phyloP scores from a whole-genome alignment of 2,797 vertebrate species.

The Diplodus puntazzo region DNA sequence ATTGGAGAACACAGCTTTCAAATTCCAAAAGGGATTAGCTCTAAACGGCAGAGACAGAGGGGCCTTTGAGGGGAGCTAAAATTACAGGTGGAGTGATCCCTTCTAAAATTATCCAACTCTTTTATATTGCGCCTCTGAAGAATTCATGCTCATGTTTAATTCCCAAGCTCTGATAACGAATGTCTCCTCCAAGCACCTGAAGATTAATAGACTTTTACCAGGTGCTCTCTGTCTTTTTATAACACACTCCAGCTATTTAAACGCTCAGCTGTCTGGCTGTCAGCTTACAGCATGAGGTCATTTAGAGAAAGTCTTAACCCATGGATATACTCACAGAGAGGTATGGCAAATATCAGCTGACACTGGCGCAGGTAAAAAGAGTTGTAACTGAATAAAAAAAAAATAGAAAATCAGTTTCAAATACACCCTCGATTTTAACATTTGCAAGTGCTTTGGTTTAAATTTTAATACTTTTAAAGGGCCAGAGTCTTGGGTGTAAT shows the following conservation, averaged over 20 bases:
- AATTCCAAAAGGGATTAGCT: constrained; percentile 80
- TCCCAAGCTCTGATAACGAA: constrained; percentile 87
- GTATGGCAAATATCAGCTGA: constrained; percentile 33
- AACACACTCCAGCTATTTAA: constrained; percentile 85
- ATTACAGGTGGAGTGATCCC: constrained; percentile 89
- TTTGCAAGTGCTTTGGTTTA: not conserved
- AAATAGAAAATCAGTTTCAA: not conserved
- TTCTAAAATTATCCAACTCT: constrained; percentile 91
- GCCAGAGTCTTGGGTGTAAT: too few species aligned
- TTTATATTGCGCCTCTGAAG: constrained; percentile 87
- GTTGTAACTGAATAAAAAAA: not conserved
- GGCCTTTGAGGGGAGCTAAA: constrained; percentile 85
- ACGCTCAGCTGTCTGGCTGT: constrained; percentile 78
- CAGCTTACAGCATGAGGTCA: constrained; percentile 71
- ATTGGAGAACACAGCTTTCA: constrained; percentile 80
- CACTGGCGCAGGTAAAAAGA: constrained; percentile 7
- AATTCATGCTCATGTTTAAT: constrained; percentile 91
- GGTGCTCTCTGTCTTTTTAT: constrained; percentile 85
- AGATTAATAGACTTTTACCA: constrained; percentile 87
- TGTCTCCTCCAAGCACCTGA: constrained; percentile 85
- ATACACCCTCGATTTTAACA: not conserved
- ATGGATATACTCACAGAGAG: constrained; percentile 25
- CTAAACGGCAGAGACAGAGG: constrained; percentile 81
- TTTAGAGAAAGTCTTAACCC: constrained; percentile 64
- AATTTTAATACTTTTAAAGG: not conserved